These are phyloP conservation scores for Euspilapteryx auroguttella DNA, from an alignment of 2,888 invertebrate species.

Conservation along the genomic window DNA sequence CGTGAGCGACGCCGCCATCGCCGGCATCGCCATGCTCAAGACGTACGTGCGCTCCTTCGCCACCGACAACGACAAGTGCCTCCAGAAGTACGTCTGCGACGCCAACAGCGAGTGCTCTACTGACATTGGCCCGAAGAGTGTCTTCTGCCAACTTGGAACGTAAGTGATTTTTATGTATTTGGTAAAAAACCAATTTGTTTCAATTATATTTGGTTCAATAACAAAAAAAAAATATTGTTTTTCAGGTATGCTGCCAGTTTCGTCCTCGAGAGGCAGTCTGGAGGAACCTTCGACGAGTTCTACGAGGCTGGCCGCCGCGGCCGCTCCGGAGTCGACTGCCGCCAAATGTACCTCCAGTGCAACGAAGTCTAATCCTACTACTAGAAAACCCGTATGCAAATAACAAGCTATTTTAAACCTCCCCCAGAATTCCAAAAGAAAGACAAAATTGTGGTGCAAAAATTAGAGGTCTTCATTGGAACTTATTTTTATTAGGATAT, in stretches of 20 bases:
- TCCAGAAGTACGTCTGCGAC: constrained; percentile 87
- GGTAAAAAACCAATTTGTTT: neutral
- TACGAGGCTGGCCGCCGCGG: constrained; percentile 87
- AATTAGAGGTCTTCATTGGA: no score
- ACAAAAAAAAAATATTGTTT: constrained; percentile 4
- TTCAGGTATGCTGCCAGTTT: constrained; percentile 84
- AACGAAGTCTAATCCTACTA: constrained; percentile 82
- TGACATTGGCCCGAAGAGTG: constrained; percentile 78
- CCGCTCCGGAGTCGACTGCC: constrained; percentile 83
- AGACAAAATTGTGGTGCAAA: no score
- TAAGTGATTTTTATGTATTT: constrained; percentile 67
- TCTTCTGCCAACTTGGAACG: constrained; percentile 93
- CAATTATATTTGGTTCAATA: no score
- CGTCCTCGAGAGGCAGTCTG: constrained; percentile 75
- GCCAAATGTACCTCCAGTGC: constrained; percentile 82
- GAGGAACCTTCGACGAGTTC: constrained; percentile 74
- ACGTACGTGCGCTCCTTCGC: constrained; percentile 82
- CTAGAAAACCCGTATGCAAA: neutral
- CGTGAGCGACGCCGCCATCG: constrained; percentile 87
- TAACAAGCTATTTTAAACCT: constrained; percentile 7
- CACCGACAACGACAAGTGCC: constrained; percentile 78
- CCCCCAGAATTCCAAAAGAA: no score
- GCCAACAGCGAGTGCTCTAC: constrained; percentile 85
- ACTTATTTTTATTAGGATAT: no score
- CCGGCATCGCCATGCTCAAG: constrained; percentile 86